Evolutionary conservation across 2,797 vertebrate genomes (phyloP), one percentile per base, ranked within the genome.

Genomic region (Labroides dimidiatus): DNA sequence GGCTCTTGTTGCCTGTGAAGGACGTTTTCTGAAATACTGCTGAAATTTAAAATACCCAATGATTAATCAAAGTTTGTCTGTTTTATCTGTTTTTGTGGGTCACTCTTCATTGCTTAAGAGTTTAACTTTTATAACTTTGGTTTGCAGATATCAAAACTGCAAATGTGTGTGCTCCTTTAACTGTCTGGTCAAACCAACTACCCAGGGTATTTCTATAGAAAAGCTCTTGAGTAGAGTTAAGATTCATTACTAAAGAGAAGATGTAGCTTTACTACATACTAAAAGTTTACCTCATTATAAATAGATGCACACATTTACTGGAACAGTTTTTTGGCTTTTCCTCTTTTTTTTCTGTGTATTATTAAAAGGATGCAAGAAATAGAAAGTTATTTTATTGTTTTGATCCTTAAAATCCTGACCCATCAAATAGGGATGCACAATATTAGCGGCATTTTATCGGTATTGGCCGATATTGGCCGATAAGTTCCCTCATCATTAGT

Each of bases 271-370:
- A 50, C 44, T 11, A 54, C n/a, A 63, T 59, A 55, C 56, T 71
- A 59, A 72, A 77, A 76, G 69, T 64, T 76, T 45, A 15, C 52
- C 47, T 49, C 43, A 69, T 66, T 64, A 63, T 72, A 72, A 74
- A 70, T 78, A 36, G 55, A 69, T 53, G 6, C 12, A 20, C 0
- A 0, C 3, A 15, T 69, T 20, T 51, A 47, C 69, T 65, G 45
- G 60, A 72, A 67, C 11, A 71, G 42, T 10, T 24, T 37, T 39
- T 50, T 61, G 48, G 75, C 76, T 78, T 80, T 84, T 86, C 68
- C 69, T 64, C 43, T 75, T 66, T 17, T 41, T 75, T 65, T 16
- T 30, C 11, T n/a, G 53, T 55, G 24, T 72, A 53, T 72, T 61
- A 56, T 57, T 70, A 64, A 51, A 51, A 72, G 24, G 54, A 70